phyloP scores from a whole-genome alignment of 1,140 invertebrate species.

The Sipha flava region DNA sequence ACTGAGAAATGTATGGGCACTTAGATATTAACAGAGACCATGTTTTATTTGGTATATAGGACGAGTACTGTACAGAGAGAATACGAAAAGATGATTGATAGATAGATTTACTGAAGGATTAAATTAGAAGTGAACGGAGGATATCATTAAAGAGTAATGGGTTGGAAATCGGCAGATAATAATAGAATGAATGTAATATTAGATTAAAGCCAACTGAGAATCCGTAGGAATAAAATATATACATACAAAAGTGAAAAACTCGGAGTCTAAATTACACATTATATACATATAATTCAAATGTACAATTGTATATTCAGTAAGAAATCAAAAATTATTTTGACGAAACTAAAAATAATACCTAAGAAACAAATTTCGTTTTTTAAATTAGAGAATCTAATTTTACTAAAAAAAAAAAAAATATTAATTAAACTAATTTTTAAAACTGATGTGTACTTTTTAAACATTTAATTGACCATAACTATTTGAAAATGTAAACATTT shows the following conservation, averaged over 20 bases:
- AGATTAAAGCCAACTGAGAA: background rate
- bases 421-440: no score
- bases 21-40: background rate
- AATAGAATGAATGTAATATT: background rate
- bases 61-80: no score
- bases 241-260: background rate
- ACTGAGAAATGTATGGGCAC: background rate
- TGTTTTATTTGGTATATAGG: background rate
- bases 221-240: background rate
- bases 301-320: no score
- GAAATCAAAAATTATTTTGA: no score
- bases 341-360: no score
- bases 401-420: no score
- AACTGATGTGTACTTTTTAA: no score
- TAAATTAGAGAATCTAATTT: no score
- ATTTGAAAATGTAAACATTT: no score
- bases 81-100: background rate
- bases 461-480: no score
- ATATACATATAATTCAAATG: background rate
- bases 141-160: slow-evolving; percentile 2
- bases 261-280: background rate
- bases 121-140: background rate
- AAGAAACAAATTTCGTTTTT: no score
- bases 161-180: slow-evolving; percentile 3
- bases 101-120: slow-evolving; percentile 4